These are phyloP conservation scores for Anthonomus grandis DNA, from an alignment of 1,140 invertebrate species.

Conservation along the genomic window DNA sequence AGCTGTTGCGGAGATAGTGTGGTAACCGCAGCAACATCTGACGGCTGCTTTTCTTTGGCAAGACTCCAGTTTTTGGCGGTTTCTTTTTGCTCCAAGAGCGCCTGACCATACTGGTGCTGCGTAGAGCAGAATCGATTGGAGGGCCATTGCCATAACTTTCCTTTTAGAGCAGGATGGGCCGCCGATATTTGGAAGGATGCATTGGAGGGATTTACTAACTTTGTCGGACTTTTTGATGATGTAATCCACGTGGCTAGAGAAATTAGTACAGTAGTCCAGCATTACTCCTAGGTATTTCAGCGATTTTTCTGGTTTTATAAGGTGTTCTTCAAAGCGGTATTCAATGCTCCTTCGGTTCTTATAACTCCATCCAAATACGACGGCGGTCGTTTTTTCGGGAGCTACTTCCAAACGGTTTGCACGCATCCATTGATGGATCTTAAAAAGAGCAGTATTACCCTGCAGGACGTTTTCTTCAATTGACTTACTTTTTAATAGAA, in stretches of 20 bases:
- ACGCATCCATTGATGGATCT: neutral
- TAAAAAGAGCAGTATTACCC: neutral
- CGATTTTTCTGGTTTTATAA: neutral
- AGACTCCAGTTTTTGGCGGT: neutral
- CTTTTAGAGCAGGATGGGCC: no score
- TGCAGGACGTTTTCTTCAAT: neutral
- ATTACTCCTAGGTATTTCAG: neutral
- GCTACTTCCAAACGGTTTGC: neutral
- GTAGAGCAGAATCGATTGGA: neutral
- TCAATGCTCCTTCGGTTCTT: neutral
- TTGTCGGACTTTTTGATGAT: conserved; percentile 1
- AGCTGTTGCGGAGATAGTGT: neutral
- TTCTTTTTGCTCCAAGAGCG: neutral
- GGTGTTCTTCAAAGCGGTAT: no score
- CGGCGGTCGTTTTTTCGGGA: neutral
- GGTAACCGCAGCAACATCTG: neutral
- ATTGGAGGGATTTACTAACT: conserved; percentile 11
- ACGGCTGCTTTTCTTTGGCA: neutral
- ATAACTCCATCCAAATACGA: neutral
- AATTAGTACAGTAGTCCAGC: no score
- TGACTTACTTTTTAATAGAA: conserved; percentile 22
- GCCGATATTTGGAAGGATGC: conserved; percentile 15
- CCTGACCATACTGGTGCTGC: neutral
- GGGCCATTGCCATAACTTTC: neutral
- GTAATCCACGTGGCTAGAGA: neutral